Evolutionary conservation across 2,888 invertebrate genomes (phyloP).

Genomic region (Alcis repandata): DNA sequence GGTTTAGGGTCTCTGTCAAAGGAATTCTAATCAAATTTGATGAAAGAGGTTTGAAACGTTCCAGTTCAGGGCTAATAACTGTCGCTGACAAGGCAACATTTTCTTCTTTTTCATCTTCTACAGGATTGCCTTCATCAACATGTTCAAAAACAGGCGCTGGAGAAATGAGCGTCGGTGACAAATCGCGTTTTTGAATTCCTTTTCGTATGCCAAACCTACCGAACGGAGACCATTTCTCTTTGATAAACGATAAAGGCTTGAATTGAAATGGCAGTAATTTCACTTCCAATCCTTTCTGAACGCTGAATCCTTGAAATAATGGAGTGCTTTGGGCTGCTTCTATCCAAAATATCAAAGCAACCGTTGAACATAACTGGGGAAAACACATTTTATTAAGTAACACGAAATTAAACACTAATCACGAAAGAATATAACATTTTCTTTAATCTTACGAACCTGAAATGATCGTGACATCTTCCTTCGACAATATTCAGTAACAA

Average conservation of each 20-base stretch:
- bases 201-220: constrained; percentile 55
- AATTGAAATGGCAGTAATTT: constrained; percentile 51
- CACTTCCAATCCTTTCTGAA: constrained; percentile 33
- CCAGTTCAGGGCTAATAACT: constrained; percentile 32
- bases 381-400: not conserved
- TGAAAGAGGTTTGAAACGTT: constrained; percentile 17
- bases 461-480: constrained; percentile 49
- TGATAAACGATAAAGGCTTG: constrained; percentile 61
- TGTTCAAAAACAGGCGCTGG: constrained; percentile 55
- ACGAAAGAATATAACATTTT: not conserved
- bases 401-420: not conserved
- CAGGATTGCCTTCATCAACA: constrained; percentile 40
- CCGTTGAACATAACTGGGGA: constrained; percentile 11
- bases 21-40: constrained; percentile 26
- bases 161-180: constrained; percentile 11
- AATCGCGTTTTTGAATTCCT: constrained; percentile 50
- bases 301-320: constrained; percentile 51
- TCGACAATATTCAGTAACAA: constrained; percentile 40
- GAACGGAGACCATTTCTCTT: constrained; percentile 67
- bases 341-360: constrained; percentile 17
- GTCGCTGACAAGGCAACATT: constrained; percentile 33
- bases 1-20: constrained; percentile 14
- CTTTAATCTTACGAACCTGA: constrained; percentile 31
- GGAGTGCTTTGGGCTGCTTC: constrained; percentile 33
- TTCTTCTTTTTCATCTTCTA: constrained; percentile 5